Conservation (phyloP, 2,888 invertebrate species). For the Agonopterix subpropinquella region DNA sequence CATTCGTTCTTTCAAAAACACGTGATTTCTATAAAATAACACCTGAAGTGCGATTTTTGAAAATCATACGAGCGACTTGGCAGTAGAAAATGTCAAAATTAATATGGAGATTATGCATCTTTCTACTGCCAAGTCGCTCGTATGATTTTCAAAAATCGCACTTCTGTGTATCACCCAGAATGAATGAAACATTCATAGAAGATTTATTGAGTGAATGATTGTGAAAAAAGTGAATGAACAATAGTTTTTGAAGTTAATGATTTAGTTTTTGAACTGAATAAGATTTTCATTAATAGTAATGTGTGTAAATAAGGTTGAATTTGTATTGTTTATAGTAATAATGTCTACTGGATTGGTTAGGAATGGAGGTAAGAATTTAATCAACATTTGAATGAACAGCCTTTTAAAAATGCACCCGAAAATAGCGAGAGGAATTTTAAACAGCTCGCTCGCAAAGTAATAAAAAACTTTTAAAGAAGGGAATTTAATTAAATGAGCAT, state of each 20-base stretch:
- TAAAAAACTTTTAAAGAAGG: no score
- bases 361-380: slow-evolving; percentile 47
- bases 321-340: slow-evolving; percentile 39
- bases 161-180: not conserved
- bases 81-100: no score
- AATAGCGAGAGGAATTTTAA: no score
- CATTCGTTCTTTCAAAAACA: slow-evolving; percentile 4
- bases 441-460: no score
- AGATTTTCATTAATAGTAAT: slow-evolving; percentile 35
- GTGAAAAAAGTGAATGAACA: not conserved
- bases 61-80: no score
- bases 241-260: not conserved
- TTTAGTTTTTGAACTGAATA: slow-evolving; percentile 3
- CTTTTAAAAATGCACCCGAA: no score
- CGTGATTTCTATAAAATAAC: slow-evolving; percentile 5
- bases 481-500: no score
- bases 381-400: no score
- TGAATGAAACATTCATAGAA: not conserved
- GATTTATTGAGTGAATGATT: slow-evolving; percentile 4
- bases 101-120: no score
- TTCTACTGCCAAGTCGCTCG: no score
- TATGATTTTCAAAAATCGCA: no score
- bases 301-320: slow-evolving; percentile 40
- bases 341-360: slow-evolving; percentile 37
- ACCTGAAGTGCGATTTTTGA: no score